Base-by-base conservation (phyloP, 2,797 vertebrate species). In the Gambusia yucatana region DNA sequence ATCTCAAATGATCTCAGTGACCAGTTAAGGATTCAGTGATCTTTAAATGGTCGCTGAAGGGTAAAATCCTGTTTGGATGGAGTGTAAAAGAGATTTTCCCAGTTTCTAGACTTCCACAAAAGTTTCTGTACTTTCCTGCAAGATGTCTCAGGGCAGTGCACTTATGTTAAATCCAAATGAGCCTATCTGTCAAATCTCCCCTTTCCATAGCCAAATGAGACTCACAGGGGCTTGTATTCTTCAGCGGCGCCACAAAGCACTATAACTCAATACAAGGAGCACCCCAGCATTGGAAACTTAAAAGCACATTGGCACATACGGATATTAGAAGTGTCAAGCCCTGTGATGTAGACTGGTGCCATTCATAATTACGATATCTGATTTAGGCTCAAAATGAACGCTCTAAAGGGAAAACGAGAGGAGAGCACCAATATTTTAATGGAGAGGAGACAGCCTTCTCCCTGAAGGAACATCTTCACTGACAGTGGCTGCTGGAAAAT, bases 391-490 rank as follows among this genome's bases (percentile, higher is more conserved):
- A 90, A 89, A 93, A 89, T 81, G 87, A 90, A 85, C 33, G 72
- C 89, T 88, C 72, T 74, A 41, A 80, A 89, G 92, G 80, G 82
- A 88, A 89, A 87, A 86, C 52, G 87, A 82, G 87, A 83, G 88
- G 88, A 92, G 89, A 86, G 84, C 75, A 94, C 91, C 94, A 76
- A 95, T 95, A 96, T 96, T 95, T 95, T 95, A 96, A 94, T 88
- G 88, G 86, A 83, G 88, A 86, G 44, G 89, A 96, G 95, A 95
- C 94, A 95, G 94, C 88, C 92, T 94, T 95, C 90, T 95, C 95
- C 95, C 96, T 89, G 93, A 96, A 96, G 96, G 95, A 96, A 96
- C 95, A 96, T 95, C 93, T 89, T 85, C 93, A 85, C 90, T 93
- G 95, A 96, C 95, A 95, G 89, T 87, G 93, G 96, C 95, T 94